Evolutionary conservation across 2,113 vertebrate genomes (phyloP).

Genomic region (Xiphias gladius): DNA sequence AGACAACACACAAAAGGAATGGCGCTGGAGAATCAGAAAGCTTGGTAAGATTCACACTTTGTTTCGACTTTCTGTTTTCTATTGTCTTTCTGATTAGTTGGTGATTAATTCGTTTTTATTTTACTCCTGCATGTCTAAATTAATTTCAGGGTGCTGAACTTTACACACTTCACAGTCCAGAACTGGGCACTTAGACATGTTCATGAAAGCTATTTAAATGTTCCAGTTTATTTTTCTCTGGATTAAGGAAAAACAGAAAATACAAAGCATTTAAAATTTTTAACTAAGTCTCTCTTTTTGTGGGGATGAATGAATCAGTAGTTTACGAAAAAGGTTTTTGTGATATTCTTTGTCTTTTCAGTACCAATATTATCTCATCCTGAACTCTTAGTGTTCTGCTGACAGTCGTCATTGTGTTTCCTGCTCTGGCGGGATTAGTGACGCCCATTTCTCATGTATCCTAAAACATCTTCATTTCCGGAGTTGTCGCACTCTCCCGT

Average conservation of each 20-base stretch:
- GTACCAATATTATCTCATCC: conserved; percentile 12
- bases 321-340: not conserved
- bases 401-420: conserved; percentile 39
- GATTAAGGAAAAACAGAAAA: conserved; percentile 25
- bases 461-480: conserved; percentile 56
- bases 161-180: not conserved
- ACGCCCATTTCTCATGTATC: conserved; percentile 35
- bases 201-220: conserved; percentile 30
- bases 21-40: conserved; percentile 8
- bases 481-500: conserved; percentile 22
- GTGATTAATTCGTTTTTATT: conserved; percentile 43
- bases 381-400: conserved; percentile 23
- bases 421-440: conserved; percentile 40
- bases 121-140: conserved; percentile 24
- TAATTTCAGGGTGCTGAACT: conserved; percentile 25
- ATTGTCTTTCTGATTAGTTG: conserved; percentile 32
- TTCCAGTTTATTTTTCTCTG: conserved; percentile 31
- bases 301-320: not conserved
- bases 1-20: conserved; percentile 37
- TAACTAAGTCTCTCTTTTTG: conserved; percentile 4
- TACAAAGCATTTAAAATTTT: not conserved
- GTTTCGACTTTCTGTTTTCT: conserved; percentile 35
- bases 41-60: conserved; percentile 32
- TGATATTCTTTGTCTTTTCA: conserved; percentile 21
- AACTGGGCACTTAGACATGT: conserved; percentile 9